A percentile compares a stretch with the other conserved stretches of the same genome.
Conservation (phyloP, 37 sponge, comb jelly and placozoan species). For the Cliona cf. orientalis region DNA sequence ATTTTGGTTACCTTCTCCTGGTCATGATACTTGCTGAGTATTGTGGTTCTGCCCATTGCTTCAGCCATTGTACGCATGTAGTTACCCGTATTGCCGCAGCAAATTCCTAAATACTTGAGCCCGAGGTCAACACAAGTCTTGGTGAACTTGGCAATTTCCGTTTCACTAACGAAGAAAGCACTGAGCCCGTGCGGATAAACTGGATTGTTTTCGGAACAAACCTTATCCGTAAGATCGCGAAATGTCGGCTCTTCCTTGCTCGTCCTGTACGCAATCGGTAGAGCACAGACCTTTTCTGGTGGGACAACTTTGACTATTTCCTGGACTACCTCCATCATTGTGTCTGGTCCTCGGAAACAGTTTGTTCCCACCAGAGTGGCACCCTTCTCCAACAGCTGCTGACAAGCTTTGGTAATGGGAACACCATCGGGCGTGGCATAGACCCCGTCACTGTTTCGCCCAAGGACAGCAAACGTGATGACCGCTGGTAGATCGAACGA, state of each 20-base stretch:
- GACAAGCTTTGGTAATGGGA: slow-evolving; percentile 42
- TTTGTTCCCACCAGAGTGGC: slow-evolving; percentile 56
- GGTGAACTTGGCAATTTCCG: slow-evolving; percentile 50
- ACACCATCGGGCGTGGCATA: slow-evolving; percentile 27
- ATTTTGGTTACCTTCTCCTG: too few species aligned
- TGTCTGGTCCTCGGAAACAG: slow-evolving; percentile 53
- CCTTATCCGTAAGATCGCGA: slow-evolving; percentile 26
- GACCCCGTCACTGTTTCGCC: not conserved
- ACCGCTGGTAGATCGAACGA: slow-evolving; percentile 54
- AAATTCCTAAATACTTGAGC: slow-evolving; percentile 68
- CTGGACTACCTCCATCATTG: slow-evolving; percentile 53
- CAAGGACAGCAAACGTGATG: not conserved
- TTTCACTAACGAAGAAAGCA: slow-evolving; percentile 31
- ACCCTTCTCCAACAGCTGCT: slow-evolving; percentile 44
- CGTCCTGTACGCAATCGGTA: slow-evolving; percentile 69
- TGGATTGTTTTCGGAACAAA: slow-evolving; percentile 39
- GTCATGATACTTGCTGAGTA: slow-evolving; percentile 37
- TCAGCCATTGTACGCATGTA: slow-evolving; percentile 64
- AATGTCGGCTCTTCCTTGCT: slow-evolving; percentile 47
- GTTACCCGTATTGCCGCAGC: slow-evolving; percentile 68
- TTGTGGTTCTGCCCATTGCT: slow-evolving; percentile 45
- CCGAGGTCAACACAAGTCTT: slow-evolving; percentile 51
- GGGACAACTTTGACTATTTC: slow-evolving; percentile 53
- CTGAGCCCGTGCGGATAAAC: slow-evolving; percentile 54
- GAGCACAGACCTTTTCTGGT: slow-evolving; percentile 50